These are phyloP conservation scores for Drosophila suzukii DNA, from an alignment of 1,140 invertebrate species.

Conservation along the genomic window DNA sequence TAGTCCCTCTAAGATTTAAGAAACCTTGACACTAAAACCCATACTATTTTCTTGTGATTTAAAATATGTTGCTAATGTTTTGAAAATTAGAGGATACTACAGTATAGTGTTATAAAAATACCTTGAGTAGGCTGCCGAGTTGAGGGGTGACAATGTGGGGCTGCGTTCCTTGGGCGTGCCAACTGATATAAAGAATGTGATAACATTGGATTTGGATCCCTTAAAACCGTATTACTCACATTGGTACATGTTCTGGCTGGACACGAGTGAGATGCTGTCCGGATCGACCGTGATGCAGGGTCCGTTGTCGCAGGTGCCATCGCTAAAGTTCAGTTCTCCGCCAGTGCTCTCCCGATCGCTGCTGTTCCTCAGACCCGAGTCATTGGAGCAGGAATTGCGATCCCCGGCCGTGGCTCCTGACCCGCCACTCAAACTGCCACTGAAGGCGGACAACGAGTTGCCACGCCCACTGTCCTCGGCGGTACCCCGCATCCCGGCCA, in stretches of 20 bases:
- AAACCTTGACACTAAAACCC: too few relatives aligned
- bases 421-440: constrained; percentile 85
- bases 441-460: constrained; percentile 83
- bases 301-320: constrained; percentile 82
- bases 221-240: constrained; percentile 86
- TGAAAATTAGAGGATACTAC: too few relatives aligned
- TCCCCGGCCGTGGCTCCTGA: constrained; percentile 87
- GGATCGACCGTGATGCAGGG: constrained; percentile 84
- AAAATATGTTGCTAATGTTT: too few relatives aligned
- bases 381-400: constrained; percentile 93
- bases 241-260: constrained; percentile 90
- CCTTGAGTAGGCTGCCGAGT: constrained; percentile 90
- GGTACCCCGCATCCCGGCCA: constrained; percentile 86
- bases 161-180: constrained; percentile 93
- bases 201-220: not conserved
- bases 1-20: too few relatives aligned
- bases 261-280: constrained; percentile 82
- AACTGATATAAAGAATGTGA: constrained; percentile 85
- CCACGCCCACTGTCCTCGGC: constrained; percentile 86
- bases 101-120: constrained; percentile 76
- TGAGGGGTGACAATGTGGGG: constrained; percentile 91
- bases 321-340: constrained; percentile 83
- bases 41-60: too few relatives aligned
- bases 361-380: constrained; percentile 91
- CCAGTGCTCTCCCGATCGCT: constrained; percentile 92